A percentile compares a stretch with the other conserved stretches of the same genome.
phyloP scores from a whole-genome alignment of 2,113 vertebrate genomes.

The Urocolius indicus region DNA sequence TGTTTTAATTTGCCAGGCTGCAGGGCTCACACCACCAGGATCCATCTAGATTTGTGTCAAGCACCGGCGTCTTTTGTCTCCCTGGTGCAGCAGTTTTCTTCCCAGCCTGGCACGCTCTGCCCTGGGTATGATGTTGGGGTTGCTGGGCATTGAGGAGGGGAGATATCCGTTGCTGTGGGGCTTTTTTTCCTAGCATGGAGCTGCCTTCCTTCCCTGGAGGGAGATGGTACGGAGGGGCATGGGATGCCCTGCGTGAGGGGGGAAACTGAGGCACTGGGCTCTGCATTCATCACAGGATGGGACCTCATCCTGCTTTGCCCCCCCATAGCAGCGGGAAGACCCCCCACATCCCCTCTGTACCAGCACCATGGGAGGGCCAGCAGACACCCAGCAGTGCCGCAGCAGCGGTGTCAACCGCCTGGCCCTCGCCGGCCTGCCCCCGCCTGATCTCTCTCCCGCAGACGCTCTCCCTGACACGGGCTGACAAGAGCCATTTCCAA shows the following conservation, averaged over 20 bases:
- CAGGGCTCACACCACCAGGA: slow-evolving; percentile 30
- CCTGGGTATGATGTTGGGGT: background rate
- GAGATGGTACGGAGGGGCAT: background rate
- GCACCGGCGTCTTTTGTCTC: slow-evolving; percentile 60
- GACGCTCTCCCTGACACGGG: slow-evolving; percentile 80
- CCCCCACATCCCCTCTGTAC: background rate
- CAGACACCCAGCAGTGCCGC: background rate
- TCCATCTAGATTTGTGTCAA: slow-evolving; percentile 77
- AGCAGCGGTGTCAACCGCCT: slow-evolving; percentile 16
- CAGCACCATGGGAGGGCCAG: background rate
- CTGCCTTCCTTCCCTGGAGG: background rate
- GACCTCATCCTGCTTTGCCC: background rate
- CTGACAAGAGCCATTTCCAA: slow-evolving; percentile 89
- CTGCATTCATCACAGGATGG: too few relatives aligned
- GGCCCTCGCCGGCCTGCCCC: slow-evolving; percentile 49
- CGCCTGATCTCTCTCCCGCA: slow-evolving; percentile 78
- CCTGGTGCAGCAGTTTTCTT: background rate
- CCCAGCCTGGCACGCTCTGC: background rate
- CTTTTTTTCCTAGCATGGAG: background rate
- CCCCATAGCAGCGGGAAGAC: fast-evolving
- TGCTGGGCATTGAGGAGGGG: fast-evolving
- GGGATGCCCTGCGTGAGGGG: background rate
- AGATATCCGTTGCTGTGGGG: background rate
- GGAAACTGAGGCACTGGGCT: slow-evolving; percentile 20
- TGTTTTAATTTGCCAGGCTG: slow-evolving; percentile 74